Evolutionary conservation across 2,888 invertebrate species (phyloP), one percentile per base, ranked within the genome.

Genomic region (Cactoblastis cactorum): DNA sequence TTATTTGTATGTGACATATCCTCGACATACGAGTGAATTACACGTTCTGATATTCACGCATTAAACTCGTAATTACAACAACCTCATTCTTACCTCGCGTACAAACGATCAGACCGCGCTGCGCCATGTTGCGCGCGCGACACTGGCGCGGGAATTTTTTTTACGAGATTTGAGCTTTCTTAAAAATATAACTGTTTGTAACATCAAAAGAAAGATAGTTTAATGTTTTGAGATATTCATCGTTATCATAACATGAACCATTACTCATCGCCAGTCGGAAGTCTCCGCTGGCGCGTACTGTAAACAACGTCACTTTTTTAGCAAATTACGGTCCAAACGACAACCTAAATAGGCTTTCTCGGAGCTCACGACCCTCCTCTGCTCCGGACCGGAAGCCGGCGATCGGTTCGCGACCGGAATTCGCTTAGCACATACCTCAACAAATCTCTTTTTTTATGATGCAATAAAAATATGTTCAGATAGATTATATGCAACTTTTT

Each of bases 271-370:
- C 43, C 2, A 17, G 15, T 19, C 43, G 43, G 43, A 43, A 43
- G 43, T 15, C 38, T 9, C 22, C 28, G 41, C 17, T 17, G 43
- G 28, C 43, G 15, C 11, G 4, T 24, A 5, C 28, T 28, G 43
- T 43, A 43, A 43, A 43, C 28, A 43, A 17, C 43, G 43, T 43
- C 43, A 43, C 43, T 43, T 32, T 43, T 43, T 43, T 17, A 43
- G 43, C 43, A 28, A 43, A 43, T 28, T 43, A 28, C 24, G 2
- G 28, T 17, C 15, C 28, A 28, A 11, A 32, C 11, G 15, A 37
- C 9, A 37, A 32, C 17, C 43, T 17, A 15, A 3, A 28, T 28
- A 43, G 28, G 43, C 28, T 28, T 15, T 5, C 24, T 17, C 11
- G 28, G 28, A 37, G 28, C 43, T 28, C 17, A 28, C 28, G 15